Evolutionary conservation across 1,140 invertebrate genomes (phyloP), one percentile per base, ranked within the genome.

Genomic region (Samia ricini): DNA sequence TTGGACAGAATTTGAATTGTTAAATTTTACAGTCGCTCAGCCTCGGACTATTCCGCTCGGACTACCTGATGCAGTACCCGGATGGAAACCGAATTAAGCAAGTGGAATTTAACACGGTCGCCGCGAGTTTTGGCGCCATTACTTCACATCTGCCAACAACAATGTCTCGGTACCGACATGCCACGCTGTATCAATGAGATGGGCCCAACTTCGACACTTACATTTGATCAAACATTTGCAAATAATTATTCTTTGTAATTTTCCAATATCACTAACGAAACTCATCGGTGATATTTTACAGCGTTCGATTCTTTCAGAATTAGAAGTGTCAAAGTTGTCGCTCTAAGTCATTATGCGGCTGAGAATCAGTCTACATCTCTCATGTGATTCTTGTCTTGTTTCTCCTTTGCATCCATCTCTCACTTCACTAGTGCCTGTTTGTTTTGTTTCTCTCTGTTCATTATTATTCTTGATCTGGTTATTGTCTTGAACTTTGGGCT

Each of bases 21-120:
- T 71, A 50, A 59, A 68, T 74, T 71, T 91, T 91, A 29, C 88
- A 91, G 90, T 83, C 82, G 12, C 59, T 86, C 71, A 85, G 84
- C 84, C 85, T 95, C 74, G 95, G 94, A 66, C 90, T 95, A 70
- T 91, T 95, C 71, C 92, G 95, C 74, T 95, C 95, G 59, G 95
- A 96, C 92, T 95, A 96, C 91, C 93, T 96, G 92, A 91, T 94
- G 86, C 92, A 95, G 77, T 78, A 82, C 60, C 84, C 83, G 60
- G 91, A 91, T 67, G 78, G 77, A 66, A 92, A 93, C 88, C 82
- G 85, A 73, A 94, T 95, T 78, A 94, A 95, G 89, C 94, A 95
- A 92, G 94, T 95, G 89, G 94, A 95, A 87, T 93, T 95, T 90
- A 95, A 95, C 86, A 95, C 94, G 70, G 92, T 95, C 69, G 94